phyloP scores from a whole-genome alignment of 2,797 vertebrate species.

The Oreonectes daqikongensis region DNA sequence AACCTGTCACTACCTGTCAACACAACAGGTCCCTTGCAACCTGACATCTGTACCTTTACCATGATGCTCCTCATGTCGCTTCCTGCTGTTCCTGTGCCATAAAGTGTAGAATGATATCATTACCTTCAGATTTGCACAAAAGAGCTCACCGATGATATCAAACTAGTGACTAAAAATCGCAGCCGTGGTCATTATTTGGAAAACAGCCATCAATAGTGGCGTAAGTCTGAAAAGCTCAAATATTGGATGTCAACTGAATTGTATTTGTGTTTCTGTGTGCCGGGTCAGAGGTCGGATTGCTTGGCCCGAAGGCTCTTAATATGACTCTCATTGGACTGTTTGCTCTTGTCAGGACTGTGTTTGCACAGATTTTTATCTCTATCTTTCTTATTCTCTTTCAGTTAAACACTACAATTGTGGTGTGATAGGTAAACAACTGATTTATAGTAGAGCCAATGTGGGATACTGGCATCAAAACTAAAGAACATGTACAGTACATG shows the following conservation, averaged over 20 bases:
- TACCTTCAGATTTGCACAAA: neutral
- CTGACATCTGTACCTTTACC: constrained; percentile 16
- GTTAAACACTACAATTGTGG: neutral
- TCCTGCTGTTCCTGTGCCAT: neutral
- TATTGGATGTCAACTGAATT: constrained; percentile 47
- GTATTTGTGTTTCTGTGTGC: constrained; percentile 41
- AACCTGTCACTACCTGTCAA: constrained; percentile 36
- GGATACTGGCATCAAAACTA: neutral
- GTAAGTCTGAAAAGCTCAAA: constrained; percentile 23
- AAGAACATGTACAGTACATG: too few species aligned
- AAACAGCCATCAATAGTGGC: neutral
- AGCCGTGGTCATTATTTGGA: neutral
- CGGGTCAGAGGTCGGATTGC: constrained; percentile 44
- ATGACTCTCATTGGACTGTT: constrained; percentile 33
- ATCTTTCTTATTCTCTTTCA: neutral
- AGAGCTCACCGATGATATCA: neutral
- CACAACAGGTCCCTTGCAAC: neutral
- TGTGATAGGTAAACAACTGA: neutral
- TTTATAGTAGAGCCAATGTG: neutral
- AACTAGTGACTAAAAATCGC: neutral
- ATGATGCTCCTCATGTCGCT: neutral
- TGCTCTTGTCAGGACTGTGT: constrained; percentile 35
- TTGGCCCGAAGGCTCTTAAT: constrained; percentile 25
- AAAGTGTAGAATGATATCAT: neutral
- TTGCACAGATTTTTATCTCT: constrained; percentile 24